Conservation (phyloP, 2,113 vertebrate species). For the Electrona antarctica region DNA sequence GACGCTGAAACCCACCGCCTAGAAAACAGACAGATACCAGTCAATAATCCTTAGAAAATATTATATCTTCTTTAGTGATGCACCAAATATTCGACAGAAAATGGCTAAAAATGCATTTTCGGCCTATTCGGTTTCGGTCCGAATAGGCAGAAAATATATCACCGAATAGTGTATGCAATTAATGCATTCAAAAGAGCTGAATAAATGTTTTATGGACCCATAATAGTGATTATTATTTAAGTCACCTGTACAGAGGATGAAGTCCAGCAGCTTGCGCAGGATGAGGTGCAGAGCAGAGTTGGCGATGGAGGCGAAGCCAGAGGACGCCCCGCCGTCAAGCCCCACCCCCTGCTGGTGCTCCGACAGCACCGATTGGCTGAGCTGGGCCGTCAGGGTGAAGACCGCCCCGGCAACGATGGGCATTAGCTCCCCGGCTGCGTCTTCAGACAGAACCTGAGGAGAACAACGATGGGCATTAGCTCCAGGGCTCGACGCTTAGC, state of each 20-base stretch:
- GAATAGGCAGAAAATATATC: too few relatives aligned
- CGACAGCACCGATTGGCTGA: conserved; percentile 91
- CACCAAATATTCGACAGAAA: too few relatives aligned
- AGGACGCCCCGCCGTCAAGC: conserved; percentile 75
- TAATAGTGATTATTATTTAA: too few relatives aligned
- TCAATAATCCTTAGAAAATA: too few relatives aligned
- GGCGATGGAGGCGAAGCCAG: conserved; percentile 91
- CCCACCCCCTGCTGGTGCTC: conserved; percentile 89
- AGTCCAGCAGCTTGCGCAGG: conserved; percentile 93
- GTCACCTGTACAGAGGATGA: conserved; percentile 96
- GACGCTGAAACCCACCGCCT: conserved; percentile 96
- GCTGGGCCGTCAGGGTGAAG: conserved; percentile 93
- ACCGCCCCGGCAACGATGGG: conserved; percentile 93
- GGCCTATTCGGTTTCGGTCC: too few relatives aligned
- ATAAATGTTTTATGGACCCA: too few relatives aligned
- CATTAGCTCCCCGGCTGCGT: conserved; percentile 94
- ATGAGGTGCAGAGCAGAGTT: conserved; percentile 97
- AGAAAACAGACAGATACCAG: not conserved
- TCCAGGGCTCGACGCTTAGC: too few relatives aligned
- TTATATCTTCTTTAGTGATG: too few relatives aligned
- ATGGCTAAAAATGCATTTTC: too few relatives aligned
- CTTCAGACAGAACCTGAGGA: conserved; percentile 91
- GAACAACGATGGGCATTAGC: conserved; percentile 91
- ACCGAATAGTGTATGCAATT: too few relatives aligned
- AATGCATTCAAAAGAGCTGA: too few relatives aligned